Evolutionary conservation across 1,140 invertebrate genomes (phyloP), one percentile per base, ranked within the genome.

Genomic region (Hyles vespertilio): DNA sequence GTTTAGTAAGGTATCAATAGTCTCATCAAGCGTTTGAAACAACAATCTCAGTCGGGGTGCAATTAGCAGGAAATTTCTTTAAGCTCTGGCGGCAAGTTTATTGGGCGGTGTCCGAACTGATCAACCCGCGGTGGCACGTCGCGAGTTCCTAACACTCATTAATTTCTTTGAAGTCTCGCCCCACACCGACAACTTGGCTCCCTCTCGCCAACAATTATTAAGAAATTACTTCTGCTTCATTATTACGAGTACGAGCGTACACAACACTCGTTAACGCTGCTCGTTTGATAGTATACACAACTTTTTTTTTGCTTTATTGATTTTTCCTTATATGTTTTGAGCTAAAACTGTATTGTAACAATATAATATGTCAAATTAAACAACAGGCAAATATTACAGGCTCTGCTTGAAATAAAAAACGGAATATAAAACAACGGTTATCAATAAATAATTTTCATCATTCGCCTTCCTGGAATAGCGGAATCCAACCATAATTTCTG

Each of bases 101-200:
- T 77, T 75, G 71, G 68, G 69, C 70, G 64, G 68, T 70, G 71
- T 81, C 76, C 67, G 68, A 81, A 76, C 76, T 79, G 76, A 81
- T 80, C 77, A 76, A 79, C 72, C 72, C 70, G 69, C 69, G 61
- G 76, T 63, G 73, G 81, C 82, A 87, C 84, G 84, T 85, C 79
- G 73, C 64, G 69, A 87, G 77, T 87, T 87, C 67, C 75, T 82
- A 87, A 87, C 79, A 81, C 77, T 87, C 82, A 82, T 87, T 84
- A 87, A 85, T 86, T 81, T 82, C 77, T 86, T 82, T 78, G 76
- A 82, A 81, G 79, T 82, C 82, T 74, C 73, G 69, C 67, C 74
- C 70, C 65, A 69, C 67, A 74, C 72, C 70, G 59, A 65, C 72
- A 77, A 77, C 72, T 83, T 82, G 72, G 59, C 72, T 75, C 74